A percentile compares a stretch with the other conserved stretches of the same genome.
phyloP scores from a whole-genome alignment of 2,797 vertebrate genomes.

The Lithobates pipiens region DNA sequence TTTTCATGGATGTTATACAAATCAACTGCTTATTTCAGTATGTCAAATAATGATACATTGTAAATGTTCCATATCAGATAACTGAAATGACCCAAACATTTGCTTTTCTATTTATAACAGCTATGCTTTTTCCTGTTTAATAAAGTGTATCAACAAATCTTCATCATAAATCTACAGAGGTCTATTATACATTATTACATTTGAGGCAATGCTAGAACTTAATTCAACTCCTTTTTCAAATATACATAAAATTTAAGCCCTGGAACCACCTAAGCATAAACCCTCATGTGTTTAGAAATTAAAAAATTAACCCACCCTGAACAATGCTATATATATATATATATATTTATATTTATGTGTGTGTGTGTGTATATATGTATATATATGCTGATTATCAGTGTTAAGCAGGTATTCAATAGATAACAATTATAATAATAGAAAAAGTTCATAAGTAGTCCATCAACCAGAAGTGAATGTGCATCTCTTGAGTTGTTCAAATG shows the following conservation, averaged over 20 bases:
- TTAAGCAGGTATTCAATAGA: too few relatives aligned
- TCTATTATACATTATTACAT: neutral
- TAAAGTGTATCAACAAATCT: neutral
- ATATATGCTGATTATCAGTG: too few relatives aligned
- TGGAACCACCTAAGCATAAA: neutral
- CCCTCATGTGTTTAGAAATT: too few relatives aligned
- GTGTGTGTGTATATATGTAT: too few relatives aligned
- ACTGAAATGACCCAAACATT: neutral
- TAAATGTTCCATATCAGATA: constrained; percentile 8
- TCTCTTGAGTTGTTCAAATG: too few relatives aligned
- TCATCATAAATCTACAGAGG: neutral
- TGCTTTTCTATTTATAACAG: neutral
- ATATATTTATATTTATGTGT: too few relatives aligned
- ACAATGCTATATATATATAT: too few relatives aligned
- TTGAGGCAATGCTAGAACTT: neutral
- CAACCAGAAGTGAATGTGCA: too few relatives aligned
- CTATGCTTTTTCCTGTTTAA: neutral
- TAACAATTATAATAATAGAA: too few relatives aligned
- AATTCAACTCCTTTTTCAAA: neutral
- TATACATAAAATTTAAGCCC: neutral
- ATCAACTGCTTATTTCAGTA: constrained; percentile 15
- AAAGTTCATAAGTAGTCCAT: too few relatives aligned
- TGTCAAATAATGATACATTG: constrained; percentile 24
- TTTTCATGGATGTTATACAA: constrained; percentile 37
- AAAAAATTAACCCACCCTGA: too few relatives aligned